A percentile compares a stretch with the other conserved stretches of the same genome.
These are phyloP conservation scores for Drosophila borborema DNA, from an alignment of 2,888 invertebrate genomes.

Conservation along the genomic window DNA sequence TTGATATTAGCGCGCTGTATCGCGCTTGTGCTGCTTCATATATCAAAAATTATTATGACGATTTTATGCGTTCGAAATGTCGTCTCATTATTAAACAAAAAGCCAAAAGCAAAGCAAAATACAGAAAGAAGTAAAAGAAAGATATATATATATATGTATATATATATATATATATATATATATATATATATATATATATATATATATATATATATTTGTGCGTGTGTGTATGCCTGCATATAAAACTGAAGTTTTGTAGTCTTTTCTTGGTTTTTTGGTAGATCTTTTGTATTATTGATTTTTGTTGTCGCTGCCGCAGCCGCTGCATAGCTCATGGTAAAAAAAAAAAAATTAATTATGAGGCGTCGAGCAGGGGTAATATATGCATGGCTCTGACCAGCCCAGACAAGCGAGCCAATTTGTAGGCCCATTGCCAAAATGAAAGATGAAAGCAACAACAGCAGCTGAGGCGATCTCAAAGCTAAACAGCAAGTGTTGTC, in stretches of 20 bases:
- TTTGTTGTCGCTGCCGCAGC: constrained; percentile 36
- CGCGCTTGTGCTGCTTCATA: constrained; percentile 84
- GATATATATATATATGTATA: constrained; percentile 10
- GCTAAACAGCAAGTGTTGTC: constrained; percentile 42
- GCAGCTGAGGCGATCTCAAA: constrained; percentile 6
- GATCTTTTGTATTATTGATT: constrained; percentile 75
- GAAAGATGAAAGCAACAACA: neutral
- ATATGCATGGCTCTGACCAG: constrained; percentile 49
- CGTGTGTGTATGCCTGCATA: constrained; percentile 36
- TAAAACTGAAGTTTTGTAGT: constrained; percentile 47
- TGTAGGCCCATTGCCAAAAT: constrained; percentile 72
- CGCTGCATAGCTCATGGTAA: constrained; percentile 38
- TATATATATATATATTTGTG: constrained; percentile 4
- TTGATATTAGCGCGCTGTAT: constrained; percentile 83
- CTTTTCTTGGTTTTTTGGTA: constrained; percentile 26
- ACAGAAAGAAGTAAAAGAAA: constrained; percentile 46
- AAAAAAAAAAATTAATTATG: constrained; percentile 60
- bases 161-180: constrained; percentile 1
- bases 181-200: neutral
- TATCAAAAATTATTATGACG: constrained; percentile 85
- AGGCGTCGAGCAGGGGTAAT: constrained; percentile 50
- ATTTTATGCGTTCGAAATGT: constrained; percentile 85
- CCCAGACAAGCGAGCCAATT: constrained; percentile 68
- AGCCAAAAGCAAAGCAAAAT: constrained; percentile 66
- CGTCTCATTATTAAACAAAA: constrained; percentile 84